phyloP scores from a whole-genome alignment of 2,888 invertebrate genomes.

The Conops quadrifasciatus region DNA sequence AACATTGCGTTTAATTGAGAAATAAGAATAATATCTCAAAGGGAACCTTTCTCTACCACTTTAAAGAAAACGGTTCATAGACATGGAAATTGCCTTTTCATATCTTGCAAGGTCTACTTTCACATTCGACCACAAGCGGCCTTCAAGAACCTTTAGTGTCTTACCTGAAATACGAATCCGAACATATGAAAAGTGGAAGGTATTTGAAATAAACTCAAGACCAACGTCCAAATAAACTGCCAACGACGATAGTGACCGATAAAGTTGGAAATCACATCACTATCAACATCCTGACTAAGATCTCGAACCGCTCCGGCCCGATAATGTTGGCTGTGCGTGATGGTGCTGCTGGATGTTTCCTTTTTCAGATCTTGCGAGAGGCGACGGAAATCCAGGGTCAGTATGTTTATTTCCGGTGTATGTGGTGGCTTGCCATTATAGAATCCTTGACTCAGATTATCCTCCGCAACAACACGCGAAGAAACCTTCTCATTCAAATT shows the following conservation, averaged over 20 bases:
- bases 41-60: too few relatives aligned
- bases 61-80: too few relatives aligned
- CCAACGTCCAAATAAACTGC: constrained; percentile 70
- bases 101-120: too few relatives aligned
- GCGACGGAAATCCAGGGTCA: constrained; percentile 60
- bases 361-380: constrained; percentile 60
- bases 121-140: too few relatives aligned
- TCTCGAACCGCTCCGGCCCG: constrained; percentile 37
- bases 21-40: too few relatives aligned
- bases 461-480: constrained; percentile 53
- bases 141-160: constrained; percentile 2
- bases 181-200: constrained; percentile 74
- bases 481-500: constrained; percentile 39
- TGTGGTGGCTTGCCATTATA: constrained; percentile 53
- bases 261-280: constrained; percentile 68
- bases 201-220: constrained; percentile 70
- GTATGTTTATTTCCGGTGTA: constrained; percentile 62
- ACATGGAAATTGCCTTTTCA: too few relatives aligned
- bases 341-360: constrained; percentile 34
- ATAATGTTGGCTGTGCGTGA: neutral
- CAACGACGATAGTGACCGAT: constrained; percentile 71
- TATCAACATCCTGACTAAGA: constrained; percentile 59
- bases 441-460: constrained; percentile 57
- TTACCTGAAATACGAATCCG: constrained; percentile 69
- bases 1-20: too few relatives aligned